Evolutionary conservation across 1,140 invertebrate genomes (phyloP).

Genomic region (Aphelenchoides besseyi): DNA sequence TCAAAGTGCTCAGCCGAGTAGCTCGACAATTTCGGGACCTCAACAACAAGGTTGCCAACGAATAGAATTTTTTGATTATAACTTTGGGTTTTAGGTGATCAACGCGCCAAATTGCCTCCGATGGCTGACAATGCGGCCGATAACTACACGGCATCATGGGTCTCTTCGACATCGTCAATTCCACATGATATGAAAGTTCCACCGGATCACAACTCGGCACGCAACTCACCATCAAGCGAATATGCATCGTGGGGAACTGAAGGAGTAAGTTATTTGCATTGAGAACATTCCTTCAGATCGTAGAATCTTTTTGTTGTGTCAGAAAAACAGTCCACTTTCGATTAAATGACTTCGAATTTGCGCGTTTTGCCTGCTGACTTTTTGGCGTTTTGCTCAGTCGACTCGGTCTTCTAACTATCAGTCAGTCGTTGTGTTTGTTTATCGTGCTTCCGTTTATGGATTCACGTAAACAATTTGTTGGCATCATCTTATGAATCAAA

Average conservation of each 20-base stretch:
- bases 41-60: not conserved
- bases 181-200: constrained; percentile 29
- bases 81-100: not conserved
- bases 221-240: not conserved
- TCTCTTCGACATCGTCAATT: constrained; percentile 33
- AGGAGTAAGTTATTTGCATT: not conserved
- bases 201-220: constrained; percentile 12
- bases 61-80: not conserved
- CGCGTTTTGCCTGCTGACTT: not conserved
- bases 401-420: not conserved
- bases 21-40: not conserved
- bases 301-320: too few relatives aligned
- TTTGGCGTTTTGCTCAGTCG: not conserved
- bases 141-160: constrained; percentile 33
- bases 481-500: too few relatives aligned
- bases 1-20: not conserved
- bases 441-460: too few relatives aligned
- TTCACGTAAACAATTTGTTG: too few relatives aligned
- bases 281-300: too few relatives aligned
- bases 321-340: not conserved
- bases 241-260: not conserved
- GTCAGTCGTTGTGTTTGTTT: not conserved
- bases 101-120: constrained; percentile 64
- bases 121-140: constrained; percentile 24
- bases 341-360: not conserved